A percentile compares a stretch with the other conserved stretches of the same genome.
These are phyloP conservation scores for Hippopotamus amphibius DNA, from an alignment of 2,113 vertebrate genomes.

Conservation along the genomic window DNA sequence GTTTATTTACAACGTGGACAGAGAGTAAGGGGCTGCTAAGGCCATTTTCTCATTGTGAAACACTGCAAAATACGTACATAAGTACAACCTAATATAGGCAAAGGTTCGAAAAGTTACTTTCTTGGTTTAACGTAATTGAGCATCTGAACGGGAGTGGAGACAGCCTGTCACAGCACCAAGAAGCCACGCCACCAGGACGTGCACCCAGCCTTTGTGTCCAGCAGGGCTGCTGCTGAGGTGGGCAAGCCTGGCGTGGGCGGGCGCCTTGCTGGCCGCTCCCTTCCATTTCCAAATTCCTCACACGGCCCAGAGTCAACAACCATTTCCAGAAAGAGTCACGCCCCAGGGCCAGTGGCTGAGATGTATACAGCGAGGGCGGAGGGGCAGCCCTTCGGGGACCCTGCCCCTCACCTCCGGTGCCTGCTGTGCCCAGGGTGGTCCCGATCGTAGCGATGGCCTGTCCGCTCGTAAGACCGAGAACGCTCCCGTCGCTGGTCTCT, in stretches of 20 bases:
- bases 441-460: slow-evolving; percentile 86
- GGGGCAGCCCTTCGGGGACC: not conserved
- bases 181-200: slow-evolving; percentile 61
- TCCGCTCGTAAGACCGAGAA: slow-evolving; percentile 86
- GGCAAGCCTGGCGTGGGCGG: not conserved
- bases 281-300: slow-evolving; percentile 53
- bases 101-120: slow-evolving; percentile 82
- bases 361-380: not conserved
- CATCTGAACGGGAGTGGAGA: slow-evolving; percentile 60
- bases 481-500: slow-evolving; percentile 85
- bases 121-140: slow-evolving; percentile 82
- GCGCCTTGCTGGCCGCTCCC: not conserved
- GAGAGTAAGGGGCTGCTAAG: slow-evolving; percentile 85
- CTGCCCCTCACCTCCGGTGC: slow-evolving; percentile 83
- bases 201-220: not conserved
- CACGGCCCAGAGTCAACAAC: not conserved
- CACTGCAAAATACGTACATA: slow-evolving; percentile 85
- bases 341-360: not conserved
- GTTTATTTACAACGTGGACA: slow-evolving; percentile 87
- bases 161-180: slow-evolving; percentile 85
- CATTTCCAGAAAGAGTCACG: not conserved
- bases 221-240: not conserved
- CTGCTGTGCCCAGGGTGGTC: slow-evolving; percentile 87
- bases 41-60: slow-evolving; percentile 84
- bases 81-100: slow-evolving; percentile 91